These are phyloP conservation scores for Corythaixoides concolor DNA, from an alignment of 2,113 vertebrate species.

Conservation along the genomic window DNA sequence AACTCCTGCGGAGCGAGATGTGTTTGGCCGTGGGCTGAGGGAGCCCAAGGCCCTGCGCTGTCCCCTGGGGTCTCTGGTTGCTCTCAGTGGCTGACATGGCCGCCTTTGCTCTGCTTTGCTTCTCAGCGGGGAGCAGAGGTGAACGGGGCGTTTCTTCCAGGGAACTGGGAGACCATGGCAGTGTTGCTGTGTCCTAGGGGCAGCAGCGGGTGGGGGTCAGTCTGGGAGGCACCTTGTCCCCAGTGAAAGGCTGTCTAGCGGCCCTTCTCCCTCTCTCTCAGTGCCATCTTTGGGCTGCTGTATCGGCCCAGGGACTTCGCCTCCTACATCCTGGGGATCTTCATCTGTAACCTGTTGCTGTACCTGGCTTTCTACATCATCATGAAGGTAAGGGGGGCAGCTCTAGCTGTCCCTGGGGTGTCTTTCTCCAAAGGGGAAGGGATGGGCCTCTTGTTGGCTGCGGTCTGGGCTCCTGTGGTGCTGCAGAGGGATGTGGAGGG, in stretches of 20 bases:
- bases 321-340: constrained; percentile 82
- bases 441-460: not conserved
- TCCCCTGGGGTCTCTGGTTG: not conserved
- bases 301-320: constrained; percentile 80
- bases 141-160: not conserved
- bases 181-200: not conserved
- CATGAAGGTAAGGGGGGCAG: constrained; percentile 77
- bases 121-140: not conserved
- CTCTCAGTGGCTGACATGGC: not conserved
- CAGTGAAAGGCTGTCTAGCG: not conserved
- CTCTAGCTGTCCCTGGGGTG: not conserved
- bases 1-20: fast-evolving
- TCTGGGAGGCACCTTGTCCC: not conserved
- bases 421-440: not conserved
- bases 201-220: not conserved
- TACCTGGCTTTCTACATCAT: constrained; percentile 85
- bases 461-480: not conserved
- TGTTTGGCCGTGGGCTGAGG: not conserved
- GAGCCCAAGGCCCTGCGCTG: not conserved
- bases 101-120: not conserved
- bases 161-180: not conserved
- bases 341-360: constrained; percentile 82
- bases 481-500: not conserved
- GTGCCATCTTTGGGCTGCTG: constrained; percentile 78
- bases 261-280: not conserved